Percentiles rank a stretch among this genome's conserved stretches.
Evolutionary conservation across 2,888 invertebrate genomes (phyloP).

Genomic region (Ectropis crepuscularia): DNA sequence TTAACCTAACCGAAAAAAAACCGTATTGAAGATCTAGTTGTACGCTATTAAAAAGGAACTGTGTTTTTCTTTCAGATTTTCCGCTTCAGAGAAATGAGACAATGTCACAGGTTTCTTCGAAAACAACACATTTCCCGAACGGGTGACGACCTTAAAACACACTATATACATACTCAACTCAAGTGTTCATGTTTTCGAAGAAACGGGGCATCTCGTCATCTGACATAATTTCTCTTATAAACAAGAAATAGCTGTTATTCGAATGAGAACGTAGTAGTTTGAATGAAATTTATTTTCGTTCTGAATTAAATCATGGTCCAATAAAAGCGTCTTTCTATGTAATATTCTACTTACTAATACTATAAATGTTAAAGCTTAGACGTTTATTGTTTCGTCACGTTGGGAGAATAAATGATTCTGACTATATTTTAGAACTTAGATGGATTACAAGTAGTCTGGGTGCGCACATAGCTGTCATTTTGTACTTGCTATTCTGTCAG

Average conservation of each 20-base stretch:
- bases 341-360: too few relatives aligned
- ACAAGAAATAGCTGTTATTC: constrained; percentile 4
- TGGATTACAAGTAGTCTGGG: too few relatives aligned
- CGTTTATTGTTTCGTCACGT: too few relatives aligned
- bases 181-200: constrained; percentile 23
- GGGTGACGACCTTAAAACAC: constrained; percentile 34
- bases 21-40: neutral
- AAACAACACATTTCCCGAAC: constrained; percentile 19
- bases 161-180: constrained; percentile 10
- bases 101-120: constrained; percentile 8
- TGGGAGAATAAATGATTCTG: too few relatives aligned
- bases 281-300: too few relatives aligned
- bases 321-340: too few relatives aligned
- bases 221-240: constrained; percentile 35
- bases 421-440: too few relatives aligned
- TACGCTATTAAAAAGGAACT: neutral
- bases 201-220: constrained; percentile 27
- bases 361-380: too few relatives aligned
- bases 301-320: too few relatives aligned
- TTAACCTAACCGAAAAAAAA: neutral
- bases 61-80: neutral
- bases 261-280: neutral
- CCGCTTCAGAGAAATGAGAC: constrained; percentile 18
- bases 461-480: too few relatives aligned
- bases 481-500: too few relatives aligned